Evolutionary conservation across 2,797 vertebrate species (phyloP), one percentile per base, ranked within the genome.

Genomic region (Harpagifer antarcticus): DNA sequence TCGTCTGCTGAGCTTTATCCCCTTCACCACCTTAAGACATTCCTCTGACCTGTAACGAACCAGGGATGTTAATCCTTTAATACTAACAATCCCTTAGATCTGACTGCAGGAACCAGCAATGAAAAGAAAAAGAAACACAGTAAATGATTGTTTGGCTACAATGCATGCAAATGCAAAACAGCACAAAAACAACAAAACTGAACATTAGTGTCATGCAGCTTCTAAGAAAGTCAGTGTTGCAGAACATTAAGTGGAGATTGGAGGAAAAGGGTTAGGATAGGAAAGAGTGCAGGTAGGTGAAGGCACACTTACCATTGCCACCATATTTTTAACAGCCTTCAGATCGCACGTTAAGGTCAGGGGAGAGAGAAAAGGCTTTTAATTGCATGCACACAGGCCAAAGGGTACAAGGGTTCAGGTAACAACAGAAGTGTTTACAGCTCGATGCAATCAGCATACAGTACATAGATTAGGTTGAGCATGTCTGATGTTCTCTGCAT

Each of bases 241-340:
- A 42, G n/a, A n/a, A 74, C 5, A 75, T 43, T 65, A 79, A 89
- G 78, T 0, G 57, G 44, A 76, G 56, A 53, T 5, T 42, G n/a
- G 33, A 64, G 37, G 53, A 55, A 60, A 17, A 63, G 74, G 43
- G 53, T 5, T 27, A 33, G 68, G 61, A 47, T 68, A 66, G 45
- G 53, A 82, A 52, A 40, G 75, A 80, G 20, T 92, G 75, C 15
- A 94, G 94, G 2, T 82, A 94, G 0, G 93, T 86, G 83, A 92
- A 82, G 81, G 76, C 72, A 83, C 72, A 94, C 94, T 94, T 92
- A 94, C 94, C 94, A 94, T 94, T 15, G 91, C 92, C 92, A 95
- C 94, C 93, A 95, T 93, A 91, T 95, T 95, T 95, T 95, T 95
- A 87, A 95, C 94, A 91, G 94, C 94, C 94, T 95, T 95, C 89